Base-by-base conservation (phyloP, 2,113 vertebrate genomes). In the Emberiza fucata region DNA sequence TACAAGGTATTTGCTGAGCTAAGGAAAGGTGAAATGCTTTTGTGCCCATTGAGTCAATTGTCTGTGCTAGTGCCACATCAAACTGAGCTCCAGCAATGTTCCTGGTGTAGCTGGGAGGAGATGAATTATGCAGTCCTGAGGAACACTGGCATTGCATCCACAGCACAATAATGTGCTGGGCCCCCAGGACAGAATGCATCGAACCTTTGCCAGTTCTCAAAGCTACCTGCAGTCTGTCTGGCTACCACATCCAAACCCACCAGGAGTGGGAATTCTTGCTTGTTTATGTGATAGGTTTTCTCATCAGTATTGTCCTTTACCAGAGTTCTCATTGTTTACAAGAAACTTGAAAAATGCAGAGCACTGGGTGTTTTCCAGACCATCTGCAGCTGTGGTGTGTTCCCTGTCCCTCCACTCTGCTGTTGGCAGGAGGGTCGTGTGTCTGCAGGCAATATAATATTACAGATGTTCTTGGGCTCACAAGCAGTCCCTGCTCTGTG, bases 361-460 rank as follows among this genome's bases (percentile, higher is more conserved):
- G 60, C 42, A 5, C 0, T 96, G 92, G 39, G 73, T 86, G 51
- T 77, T 71, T 93, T 94, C 92, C 94, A 96, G 88, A 88, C 88
- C 76, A 78, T 94, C 94, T 97, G 96, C 88, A 94, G 80, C 79
- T 90, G 80, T 40, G 92, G 33, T 72, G 72, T 25, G 76, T 86
- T 97, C 72, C 23, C 80, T 83, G 60, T 91, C 51, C 60, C 22
- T 75, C 68, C 64, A 78, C 64, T 50, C 16, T 88, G 68, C 73
- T 93, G 54, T 77, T 96, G 95, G 96, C 92, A 93, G 76, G 56
- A 92, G 64, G 39, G 56, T 66, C 1, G 0, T 81, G 47, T 90
- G 44, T 92, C 86, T 95, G 94, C 21, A 21, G 44, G 56, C 76
- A 83, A 29, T 83, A 88, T 92, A 71, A 44, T 92, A 56, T 90